Evolutionary conservation across 2,888 invertebrate genomes (phyloP).

Genomic region (Troilus luridus): DNA sequence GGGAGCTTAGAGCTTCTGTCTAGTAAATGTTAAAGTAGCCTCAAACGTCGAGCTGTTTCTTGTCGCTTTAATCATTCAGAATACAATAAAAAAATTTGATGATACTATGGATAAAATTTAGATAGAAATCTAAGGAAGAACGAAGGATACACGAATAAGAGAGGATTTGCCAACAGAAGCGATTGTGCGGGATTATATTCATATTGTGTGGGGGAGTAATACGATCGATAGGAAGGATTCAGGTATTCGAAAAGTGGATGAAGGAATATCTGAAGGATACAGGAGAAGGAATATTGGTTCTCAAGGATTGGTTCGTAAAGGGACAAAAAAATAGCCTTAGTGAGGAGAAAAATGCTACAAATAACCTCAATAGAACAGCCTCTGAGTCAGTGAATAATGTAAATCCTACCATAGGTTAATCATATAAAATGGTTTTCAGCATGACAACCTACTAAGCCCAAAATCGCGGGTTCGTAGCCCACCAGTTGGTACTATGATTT

Average conservation of each 20-base stretch:
- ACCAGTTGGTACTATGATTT: no score
- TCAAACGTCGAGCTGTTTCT: no score
- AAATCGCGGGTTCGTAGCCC: no score
- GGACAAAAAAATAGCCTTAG: neutral
- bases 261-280: neutral
- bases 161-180: neutral
- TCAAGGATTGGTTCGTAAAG: conserved; percentile 16
- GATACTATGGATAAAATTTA: neutral
- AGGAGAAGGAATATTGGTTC: neutral
- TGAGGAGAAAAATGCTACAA: neutral
- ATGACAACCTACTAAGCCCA: no score
- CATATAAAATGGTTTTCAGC: neutral
- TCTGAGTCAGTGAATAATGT: neutral
- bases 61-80: no score
- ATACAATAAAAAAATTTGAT: neutral
- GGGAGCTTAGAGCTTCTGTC: no score
- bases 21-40: no score
- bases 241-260: neutral
- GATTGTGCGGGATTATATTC: neutral
- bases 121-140: neutral
- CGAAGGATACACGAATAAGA: neutral
- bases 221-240: neutral
- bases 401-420: neutral
- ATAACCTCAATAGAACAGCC: neutral
- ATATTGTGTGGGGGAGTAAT: neutral